Conservation (phyloP, 2,888 invertebrate species). For the Yponomeuta plumbellus region DNA sequence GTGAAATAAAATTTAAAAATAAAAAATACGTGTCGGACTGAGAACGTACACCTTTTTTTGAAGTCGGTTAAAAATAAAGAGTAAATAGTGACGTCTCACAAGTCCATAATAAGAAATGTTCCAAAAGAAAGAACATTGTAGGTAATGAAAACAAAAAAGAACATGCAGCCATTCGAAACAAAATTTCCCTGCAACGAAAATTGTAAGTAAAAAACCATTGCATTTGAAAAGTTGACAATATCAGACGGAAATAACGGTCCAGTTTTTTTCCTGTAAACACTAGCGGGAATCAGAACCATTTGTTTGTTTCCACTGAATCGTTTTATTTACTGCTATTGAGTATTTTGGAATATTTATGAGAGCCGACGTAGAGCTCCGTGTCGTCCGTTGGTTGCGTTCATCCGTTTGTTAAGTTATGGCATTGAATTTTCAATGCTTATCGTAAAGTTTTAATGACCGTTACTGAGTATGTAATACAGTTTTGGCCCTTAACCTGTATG, state of each 20-base stretch:
- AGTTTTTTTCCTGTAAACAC: not conserved
- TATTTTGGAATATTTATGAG: conserved; percentile 16
- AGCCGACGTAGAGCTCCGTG: not conserved
- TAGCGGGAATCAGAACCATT: conserved; percentile 8
- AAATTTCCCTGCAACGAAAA: not conserved
- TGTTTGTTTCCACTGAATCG: conserved; percentile 14
- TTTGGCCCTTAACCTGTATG: too few species aligned
- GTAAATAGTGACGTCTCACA: too few species aligned
- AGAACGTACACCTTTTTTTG: too few species aligned
- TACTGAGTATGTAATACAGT: too few species aligned
- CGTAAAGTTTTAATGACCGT: too few species aligned
- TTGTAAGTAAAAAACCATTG: not conserved
- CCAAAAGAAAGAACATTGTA: not conserved
- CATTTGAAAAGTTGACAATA: conserved; percentile 3
- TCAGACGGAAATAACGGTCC: conserved; percentile 1
- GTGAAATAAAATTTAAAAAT: too few species aligned
- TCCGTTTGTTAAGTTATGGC: not conserved
- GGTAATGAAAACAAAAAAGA: not conserved
- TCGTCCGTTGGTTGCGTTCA: not conserved
- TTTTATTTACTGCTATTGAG: conserved; percentile 15
- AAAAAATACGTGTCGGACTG: too few species aligned
- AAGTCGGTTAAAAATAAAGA: too few species aligned
- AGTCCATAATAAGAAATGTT: too few species aligned
- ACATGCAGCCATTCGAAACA: not conserved
- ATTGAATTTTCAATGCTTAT: too few species aligned